A percentile compares a stretch with the other conserved stretches of the same genome.
Evolutionary conservation across 2,888 invertebrate genomes (phyloP).

Genomic region (Cantharis flavilabris): DNA sequence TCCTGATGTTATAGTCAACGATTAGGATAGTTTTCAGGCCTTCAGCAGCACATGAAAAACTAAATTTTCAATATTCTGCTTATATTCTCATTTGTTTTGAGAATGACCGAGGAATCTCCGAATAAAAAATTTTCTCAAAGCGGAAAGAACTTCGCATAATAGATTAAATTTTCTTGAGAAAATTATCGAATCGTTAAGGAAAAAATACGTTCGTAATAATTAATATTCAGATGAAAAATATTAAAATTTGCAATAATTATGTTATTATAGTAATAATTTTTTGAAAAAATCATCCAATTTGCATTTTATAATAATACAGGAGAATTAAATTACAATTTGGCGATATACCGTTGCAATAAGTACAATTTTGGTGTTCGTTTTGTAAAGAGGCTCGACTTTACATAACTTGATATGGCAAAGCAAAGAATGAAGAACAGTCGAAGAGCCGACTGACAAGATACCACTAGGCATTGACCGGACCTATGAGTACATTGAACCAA

Average conservation of each 20-base stretch:
- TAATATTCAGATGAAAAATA: neutral
- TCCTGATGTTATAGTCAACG: too few species aligned
- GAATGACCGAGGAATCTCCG: too few species aligned
- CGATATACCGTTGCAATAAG: constrained; percentile 23
- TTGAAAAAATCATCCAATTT: neutral
- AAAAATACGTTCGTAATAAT: neutral
- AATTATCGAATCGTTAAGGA: too few species aligned
- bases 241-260: neutral
- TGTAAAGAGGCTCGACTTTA: constrained; percentile 29
- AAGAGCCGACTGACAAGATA: constrained; percentile 47
- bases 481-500: constrained; percentile 47
- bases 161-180: too few species aligned
- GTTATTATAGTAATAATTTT: neutral
- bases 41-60: too few species aligned
- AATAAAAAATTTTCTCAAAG: too few species aligned
- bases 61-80: too few species aligned
- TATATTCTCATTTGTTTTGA: too few species aligned
- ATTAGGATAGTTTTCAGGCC: too few species aligned
- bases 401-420: constrained; percentile 35
- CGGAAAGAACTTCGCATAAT: too few species aligned
- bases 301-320: constrained; percentile 14
- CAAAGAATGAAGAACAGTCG: constrained; percentile 38
- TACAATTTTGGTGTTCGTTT: constrained; percentile 27
- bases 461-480: constrained; percentile 50
- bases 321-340: constrained; percentile 20